These are phyloP conservation scores for Hafferia zeledoni DNA, from an alignment of 2,797 vertebrate species.

Conservation along the genomic window DNA sequence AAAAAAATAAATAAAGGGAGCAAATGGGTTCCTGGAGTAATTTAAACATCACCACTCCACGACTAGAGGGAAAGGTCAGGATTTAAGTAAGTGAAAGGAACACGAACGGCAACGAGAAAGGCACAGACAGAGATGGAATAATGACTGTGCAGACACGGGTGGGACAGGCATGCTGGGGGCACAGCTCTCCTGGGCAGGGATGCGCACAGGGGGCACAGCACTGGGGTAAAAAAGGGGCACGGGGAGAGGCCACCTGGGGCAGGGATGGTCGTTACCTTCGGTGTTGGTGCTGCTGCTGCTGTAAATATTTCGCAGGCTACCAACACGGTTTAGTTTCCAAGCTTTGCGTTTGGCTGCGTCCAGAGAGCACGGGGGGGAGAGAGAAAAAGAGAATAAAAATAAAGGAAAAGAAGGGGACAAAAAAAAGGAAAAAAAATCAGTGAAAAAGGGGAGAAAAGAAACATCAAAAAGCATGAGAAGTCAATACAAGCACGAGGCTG, in stretches of 20 bases:
- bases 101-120: slow-evolving; percentile 77
- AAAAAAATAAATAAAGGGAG: slow-evolving; percentile 56
- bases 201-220: no score
- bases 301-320: slow-evolving; percentile 93
- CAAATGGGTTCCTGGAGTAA: slow-evolving; percentile 81
- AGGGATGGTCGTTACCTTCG: slow-evolving; percentile 78
- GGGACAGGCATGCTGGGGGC: slow-evolving; percentile 71
- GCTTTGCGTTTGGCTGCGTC: slow-evolving; percentile 92
- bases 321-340: slow-evolving; percentile 92
- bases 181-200: neutral
- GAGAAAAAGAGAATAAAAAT: slow-evolving; percentile 69
- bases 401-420: slow-evolving; percentile 31
- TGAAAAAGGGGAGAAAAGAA: slow-evolving; percentile 72
- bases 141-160: slow-evolving; percentile 62
- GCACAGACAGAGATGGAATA: slow-evolving; percentile 68
- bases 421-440: neutral
- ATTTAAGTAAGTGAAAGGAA: slow-evolving; percentile 83
- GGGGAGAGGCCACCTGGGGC: no score
- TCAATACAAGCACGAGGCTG: slow-evolving; percentile 40
- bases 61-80: slow-evolving; percentile 81
- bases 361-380: slow-evolving; percentile 81
- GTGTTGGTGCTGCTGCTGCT: slow-evolving; percentile 86
- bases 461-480: slow-evolving; percentile 71
- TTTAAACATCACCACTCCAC: slow-evolving; percentile 79
- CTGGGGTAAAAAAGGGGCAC: no score